phyloP scores from a whole-genome alignment of 1,140 invertebrate genomes.

The Drosophila takahashii region DNA sequence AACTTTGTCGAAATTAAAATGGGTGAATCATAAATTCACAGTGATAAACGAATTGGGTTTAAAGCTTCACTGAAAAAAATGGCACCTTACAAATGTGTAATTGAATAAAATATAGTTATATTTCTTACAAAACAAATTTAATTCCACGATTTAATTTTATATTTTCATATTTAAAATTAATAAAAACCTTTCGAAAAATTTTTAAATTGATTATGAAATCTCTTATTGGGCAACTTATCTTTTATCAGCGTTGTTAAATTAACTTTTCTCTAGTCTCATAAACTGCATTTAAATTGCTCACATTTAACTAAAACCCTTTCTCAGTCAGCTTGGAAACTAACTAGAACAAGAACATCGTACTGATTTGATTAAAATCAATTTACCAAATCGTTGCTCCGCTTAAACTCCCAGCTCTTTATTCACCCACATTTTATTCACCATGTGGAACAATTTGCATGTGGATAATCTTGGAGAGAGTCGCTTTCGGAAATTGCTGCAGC shows the following conservation, averaged over 20 bases:
- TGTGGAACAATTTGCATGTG: constrained; percentile 43
- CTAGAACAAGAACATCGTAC: not conserved
- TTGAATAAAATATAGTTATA: too few relatives aligned
- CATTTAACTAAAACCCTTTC: not conserved
- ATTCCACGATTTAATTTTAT: too few relatives aligned
- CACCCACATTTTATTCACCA: not conserved
- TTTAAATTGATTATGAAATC: too few relatives aligned
- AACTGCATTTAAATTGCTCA: not conserved
- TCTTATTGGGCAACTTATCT: too few relatives aligned
- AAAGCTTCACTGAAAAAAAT: not conserved
- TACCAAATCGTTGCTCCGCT: constrained; percentile 14
- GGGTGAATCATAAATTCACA: not conserved
- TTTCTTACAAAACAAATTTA: too few relatives aligned
- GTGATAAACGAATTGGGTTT: not conserved
- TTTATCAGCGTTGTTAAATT: not conserved
- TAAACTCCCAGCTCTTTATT: constrained; percentile 11
- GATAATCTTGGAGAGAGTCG: constrained; percentile 32
- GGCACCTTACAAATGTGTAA: too few relatives aligned
- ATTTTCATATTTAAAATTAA: too few relatives aligned
- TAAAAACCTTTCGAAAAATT: too few relatives aligned
- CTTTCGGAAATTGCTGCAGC: constrained; percentile 61
- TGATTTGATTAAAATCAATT: constrained; percentile 52
- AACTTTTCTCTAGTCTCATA: not conserved
- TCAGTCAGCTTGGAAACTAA: not conserved
- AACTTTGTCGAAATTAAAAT: too few relatives aligned